A percentile compares a stretch with the other conserved stretches of the same genome.
Conservation (phyloP, 2,113 vertebrate species). For the Mormyrus iriodes region DNA sequence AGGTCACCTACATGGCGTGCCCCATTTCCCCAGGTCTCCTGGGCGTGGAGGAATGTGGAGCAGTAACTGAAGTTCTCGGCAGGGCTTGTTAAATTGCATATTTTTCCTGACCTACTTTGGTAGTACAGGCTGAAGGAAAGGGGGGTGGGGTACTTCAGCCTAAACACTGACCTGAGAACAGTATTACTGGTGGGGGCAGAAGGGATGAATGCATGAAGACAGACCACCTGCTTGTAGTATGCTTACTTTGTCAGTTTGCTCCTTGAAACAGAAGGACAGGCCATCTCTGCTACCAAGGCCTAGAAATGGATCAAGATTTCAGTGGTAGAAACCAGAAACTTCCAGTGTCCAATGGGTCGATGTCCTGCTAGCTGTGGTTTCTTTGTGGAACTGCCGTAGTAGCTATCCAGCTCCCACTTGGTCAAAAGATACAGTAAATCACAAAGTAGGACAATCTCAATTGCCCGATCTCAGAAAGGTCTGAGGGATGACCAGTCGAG, state of each 20-base stretch:
- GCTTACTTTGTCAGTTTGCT: background rate
- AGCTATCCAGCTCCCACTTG: background rate
- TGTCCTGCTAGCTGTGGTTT: background rate
- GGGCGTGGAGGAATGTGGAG: conserved; percentile 9
- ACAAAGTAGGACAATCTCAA: background rate
- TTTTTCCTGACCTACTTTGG: conserved; percentile 48
- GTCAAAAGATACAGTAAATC: background rate
- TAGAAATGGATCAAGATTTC: background rate
- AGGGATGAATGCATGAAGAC: background rate
- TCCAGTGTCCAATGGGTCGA: background rate
- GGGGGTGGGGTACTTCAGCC: background rate
- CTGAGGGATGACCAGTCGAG: background rate
- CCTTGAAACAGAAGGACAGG: background rate
- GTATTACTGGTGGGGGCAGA: background rate
- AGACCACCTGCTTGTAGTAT: background rate
- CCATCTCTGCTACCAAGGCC: background rate
- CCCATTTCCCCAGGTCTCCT: conserved; percentile 13
- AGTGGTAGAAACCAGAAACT: background rate
- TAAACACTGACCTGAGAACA: background rate
- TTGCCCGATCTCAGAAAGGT: background rate
- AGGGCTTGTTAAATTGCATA: conserved; percentile 15
- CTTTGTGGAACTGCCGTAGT: background rate
- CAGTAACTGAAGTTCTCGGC: background rate
- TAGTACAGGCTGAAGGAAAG: background rate
- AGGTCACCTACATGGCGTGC: conserved; percentile 32